Evolutionary conservation across 1,140 invertebrate species (phyloP), one percentile per base, ranked within the genome.

Genomic region (Diprion similis): DNA sequence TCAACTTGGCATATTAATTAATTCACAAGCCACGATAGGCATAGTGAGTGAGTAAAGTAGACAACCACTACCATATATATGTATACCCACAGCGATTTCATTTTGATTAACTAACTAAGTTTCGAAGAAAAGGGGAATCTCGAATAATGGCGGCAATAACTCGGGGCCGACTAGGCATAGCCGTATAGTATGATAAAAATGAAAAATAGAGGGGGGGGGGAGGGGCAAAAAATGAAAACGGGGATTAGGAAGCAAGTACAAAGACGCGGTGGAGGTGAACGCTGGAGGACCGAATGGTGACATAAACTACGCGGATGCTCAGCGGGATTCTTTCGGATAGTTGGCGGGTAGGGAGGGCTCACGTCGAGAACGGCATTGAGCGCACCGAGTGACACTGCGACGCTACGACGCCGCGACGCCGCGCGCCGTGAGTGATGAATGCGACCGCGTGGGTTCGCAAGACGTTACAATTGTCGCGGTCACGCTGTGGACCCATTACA

Each of bases 401-500:
- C n/a, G 51, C 51, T 59, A 4, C 11, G 51, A 59, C 51, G 51
- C 11, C n/a, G 51, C 11, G 51, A 59, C 51, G 51, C 51, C 51
- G 51, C 9, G 51, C 51, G 51, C 51, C 51, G n/a, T 59, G 51
- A 59, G 51, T 59, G 51, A 59, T 59, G 51, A 8, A 59, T 59
- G 51, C 51, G 51, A 59, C 51, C 51, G 51, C 51, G 51, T 59
- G 51, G 51, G 51, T 17, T 17, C n/a, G 51, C 51, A 17, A 13
- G 51, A 59, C 51, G n/a, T 59, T 59, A 59, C 51, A 59, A 59
- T 59, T 59, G 51, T 8, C 51, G n/a, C 51, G 51, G 51, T 59
- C 51, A 59, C 51, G 51, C 6, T 59, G 51, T 59, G 51, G 51
- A 59, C 51, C 51, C 11, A 15, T 59, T 15, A 37, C n/a, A 17